Percentiles rank a stretch among this genome's conserved stretches.
phyloP scores from a whole-genome alignment of 1,140 invertebrate genomes.

The Sarcophaga peregrina region DNA sequence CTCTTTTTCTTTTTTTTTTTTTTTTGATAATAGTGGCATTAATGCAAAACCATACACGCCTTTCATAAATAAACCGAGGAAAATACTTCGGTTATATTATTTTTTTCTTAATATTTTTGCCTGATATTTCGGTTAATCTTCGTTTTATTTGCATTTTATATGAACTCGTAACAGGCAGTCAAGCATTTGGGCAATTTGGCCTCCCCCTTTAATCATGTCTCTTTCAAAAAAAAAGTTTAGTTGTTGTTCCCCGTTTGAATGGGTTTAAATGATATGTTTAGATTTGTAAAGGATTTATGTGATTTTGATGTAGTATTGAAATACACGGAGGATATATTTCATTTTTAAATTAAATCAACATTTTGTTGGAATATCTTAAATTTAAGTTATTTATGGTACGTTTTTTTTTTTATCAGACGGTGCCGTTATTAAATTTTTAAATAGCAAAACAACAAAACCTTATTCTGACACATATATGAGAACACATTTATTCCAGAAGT shows the following conservation, averaged over 20 bases:
- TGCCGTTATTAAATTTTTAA: too few species aligned
- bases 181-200: background rate
- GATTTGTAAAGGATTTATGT: conserved; percentile 22
- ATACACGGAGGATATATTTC: background rate
- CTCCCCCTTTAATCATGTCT: conserved; percentile 20
- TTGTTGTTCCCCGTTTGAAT: background rate
- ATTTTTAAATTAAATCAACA: too few species aligned
- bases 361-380: too few species aligned
- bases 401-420: too few species aligned
- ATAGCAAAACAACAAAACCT: too few species aligned
- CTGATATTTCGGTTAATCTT: background rate
- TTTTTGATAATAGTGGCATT: conserved; percentile 19
- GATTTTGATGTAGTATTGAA: background rate
- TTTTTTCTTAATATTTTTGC: background rate
- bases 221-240: background rate
- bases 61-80: background rate
- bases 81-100: background rate
- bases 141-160: conserved; percentile 5
- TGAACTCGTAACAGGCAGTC: conserved; percentile 20
- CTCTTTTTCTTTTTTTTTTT: background rate
- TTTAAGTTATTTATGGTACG: too few species aligned
- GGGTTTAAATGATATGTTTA: conserved; percentile 20
- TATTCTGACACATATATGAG: too few species aligned
- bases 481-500: too few species aligned
- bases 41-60: conserved; percentile 6